Base-by-base conservation (phyloP, 2,113 vertebrate genomes). In the Nothobranchius kuhntae region DNA sequence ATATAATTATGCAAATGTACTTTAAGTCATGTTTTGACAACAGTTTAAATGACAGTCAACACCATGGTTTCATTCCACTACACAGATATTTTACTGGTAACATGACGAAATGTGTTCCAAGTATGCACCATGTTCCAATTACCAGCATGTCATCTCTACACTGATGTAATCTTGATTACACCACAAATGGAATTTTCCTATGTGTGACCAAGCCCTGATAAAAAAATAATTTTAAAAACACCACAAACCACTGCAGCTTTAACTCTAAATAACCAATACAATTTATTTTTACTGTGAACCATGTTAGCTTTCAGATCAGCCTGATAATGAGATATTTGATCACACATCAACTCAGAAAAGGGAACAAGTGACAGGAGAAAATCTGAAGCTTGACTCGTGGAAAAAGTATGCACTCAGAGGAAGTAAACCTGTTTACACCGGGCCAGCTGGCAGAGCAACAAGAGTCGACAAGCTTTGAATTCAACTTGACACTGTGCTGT, bases 231-330 rank as follows among this genome's bases (percentile, higher is more conserved):
- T 30, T 30, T 4, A 30, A 30, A 30, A 30, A 30, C 48, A 12
- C 53, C 36, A 65, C 54, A 57, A 82, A 71, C n/a, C 13, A 58
- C 47, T 40, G 59, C 6, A 10, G 4, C 7, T 80, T 57, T 65
- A 6, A 52, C 21, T 11, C 26, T 9, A 40, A 40, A 9, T 40
- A 40, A 40, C 30, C 30, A 55, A 4, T 7, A 55, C 13, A 47
- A 21, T 24, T 6, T 42, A 12, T 52, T 53, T 57, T 24, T 59
- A 8, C 65, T 15, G 40, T 13, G 13, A 45, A 61, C 30, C 38
- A 30, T 14, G 11, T 14, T 9, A 30, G 57, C 53, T 21, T 57
- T 69, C 40, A 57, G 42, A 36, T 10, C 11, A 7, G 30, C 15
- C 4, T 66, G n/a, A 30, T 10, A 26, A 40, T 53, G 59, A 45